Base-by-base conservation (phyloP, 2,888 invertebrate species). In the Cryptophagus acutangulus region DNA sequence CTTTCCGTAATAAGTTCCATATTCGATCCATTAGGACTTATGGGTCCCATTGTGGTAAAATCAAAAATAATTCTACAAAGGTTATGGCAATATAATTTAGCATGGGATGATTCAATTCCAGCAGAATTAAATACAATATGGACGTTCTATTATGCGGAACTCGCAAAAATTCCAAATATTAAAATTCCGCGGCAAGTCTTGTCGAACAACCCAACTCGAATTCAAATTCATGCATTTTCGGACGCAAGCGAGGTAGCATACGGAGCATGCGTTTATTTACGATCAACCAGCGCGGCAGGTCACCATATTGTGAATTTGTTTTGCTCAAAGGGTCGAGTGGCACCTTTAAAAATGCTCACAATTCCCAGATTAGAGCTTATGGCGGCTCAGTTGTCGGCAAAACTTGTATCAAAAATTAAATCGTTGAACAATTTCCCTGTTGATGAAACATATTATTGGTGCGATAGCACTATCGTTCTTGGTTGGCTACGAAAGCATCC, bases 321-420 rank as follows among this genome's bases (percentile, higher is more conserved):
- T 6, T 51, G 49, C 20, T 40, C 62, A 2, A 60, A 62, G 41
- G 50, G 53, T 2, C 40, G 54, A 8, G 55, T 62, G 6, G 55
- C 61, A 3, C 55, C 58, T 8, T n/a, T 58, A 8, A 57, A 58
- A 38, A 37, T 25, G 3, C 36, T 47, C 2, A 44, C 54, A 1
- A 28, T 54, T 8, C 57, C 58, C 3, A 37, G 56, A 34, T 38
- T 58, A 3, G 58, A 61, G 43, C 40, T 58, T 12, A 55, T 48
- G 26, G 57, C 41, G 2, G 56, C 55, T 1, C 13, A 52, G n/a
- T 28, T 54, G 29, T 38, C 56, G 3, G 41, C 51, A 0, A 41
- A 45, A 20, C 25, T 55, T 25, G 18, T 30, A 3, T 20, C 34
- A 1, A 34, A 38, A 13, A 34, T 30, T 2, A 26, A 36, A 1